These are phyloP conservation scores for Hesperophylax magnus DNA, from an alignment of 1,140 invertebrate genomes.

Conservation along the genomic window DNA sequence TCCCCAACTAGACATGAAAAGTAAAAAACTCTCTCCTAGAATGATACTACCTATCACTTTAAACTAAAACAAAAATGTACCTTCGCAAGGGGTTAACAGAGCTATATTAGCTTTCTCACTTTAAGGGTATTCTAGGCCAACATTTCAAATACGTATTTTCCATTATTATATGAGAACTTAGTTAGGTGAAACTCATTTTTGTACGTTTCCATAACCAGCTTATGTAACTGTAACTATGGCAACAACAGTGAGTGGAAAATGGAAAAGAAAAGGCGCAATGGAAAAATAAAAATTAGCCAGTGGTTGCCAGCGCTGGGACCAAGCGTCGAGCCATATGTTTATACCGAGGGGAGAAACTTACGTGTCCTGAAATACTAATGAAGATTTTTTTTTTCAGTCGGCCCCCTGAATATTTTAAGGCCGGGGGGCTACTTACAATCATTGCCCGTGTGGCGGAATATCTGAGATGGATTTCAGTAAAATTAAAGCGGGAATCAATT, in stretches of 20 bases:
- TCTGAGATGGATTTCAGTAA: not conserved
- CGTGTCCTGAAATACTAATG: constrained; percentile 13
- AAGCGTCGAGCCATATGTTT: not conserved
- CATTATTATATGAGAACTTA: too few species aligned
- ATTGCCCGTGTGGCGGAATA: constrained; percentile 3
- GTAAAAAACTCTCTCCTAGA: too few species aligned
- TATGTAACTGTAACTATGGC: not conserved
- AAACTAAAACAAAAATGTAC: too few species aligned
- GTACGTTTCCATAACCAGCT: too few species aligned
- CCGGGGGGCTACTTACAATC: not conserved
- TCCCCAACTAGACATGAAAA: too few species aligned
- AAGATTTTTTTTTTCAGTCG: not conserved
- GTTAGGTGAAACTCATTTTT: too few species aligned
- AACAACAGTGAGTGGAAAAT: not conserved
- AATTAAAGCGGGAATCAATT: not conserved
- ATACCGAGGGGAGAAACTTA: not conserved
- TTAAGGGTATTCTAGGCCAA: too few species aligned
- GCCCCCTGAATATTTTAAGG: not conserved
- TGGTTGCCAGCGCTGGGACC: not conserved
- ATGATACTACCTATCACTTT: too few species aligned
- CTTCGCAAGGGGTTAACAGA: too few species aligned
- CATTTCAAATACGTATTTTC: too few species aligned
- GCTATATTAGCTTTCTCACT: too few species aligned
- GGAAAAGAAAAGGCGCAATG: not conserved
- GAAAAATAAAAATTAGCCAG: constrained; percentile 15